Evolutionary conservation across 92 coral and sea anemone genomes (phyloP).

Genomic region (Actinernus sp.): DNA sequence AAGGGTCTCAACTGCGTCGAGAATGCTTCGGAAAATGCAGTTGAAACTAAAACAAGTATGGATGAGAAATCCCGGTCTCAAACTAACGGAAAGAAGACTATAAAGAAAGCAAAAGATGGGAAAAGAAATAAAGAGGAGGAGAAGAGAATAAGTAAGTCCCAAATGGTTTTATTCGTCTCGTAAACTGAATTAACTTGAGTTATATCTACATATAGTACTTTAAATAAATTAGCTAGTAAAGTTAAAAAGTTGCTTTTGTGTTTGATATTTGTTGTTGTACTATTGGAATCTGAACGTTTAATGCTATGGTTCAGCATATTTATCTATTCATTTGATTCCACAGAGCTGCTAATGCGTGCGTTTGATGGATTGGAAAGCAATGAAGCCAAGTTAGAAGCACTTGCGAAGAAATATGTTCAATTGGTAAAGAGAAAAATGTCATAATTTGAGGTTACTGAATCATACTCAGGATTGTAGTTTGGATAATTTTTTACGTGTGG

Average conservation of each 20-base stretch:
- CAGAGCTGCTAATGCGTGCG: slow-evolving; percentile 76
- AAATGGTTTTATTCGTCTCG: too few species aligned
- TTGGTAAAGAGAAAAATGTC: slow-evolving; percentile 55
- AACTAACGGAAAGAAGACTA: slow-evolving; percentile 25
- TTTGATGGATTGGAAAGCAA: slow-evolving; percentile 72
- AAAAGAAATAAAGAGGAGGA: slow-evolving; percentile 95
- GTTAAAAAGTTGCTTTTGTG: too few species aligned
- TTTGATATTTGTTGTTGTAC: not conserved
- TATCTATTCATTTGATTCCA: slow-evolving; percentile 4
- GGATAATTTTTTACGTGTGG: too few species aligned
- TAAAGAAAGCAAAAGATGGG: slow-evolving; percentile 52
- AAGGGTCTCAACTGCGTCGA: slow-evolving; percentile 23
- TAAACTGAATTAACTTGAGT: too few species aligned
- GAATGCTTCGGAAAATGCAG: not conserved
- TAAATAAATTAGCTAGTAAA: too few species aligned
- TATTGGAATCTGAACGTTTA: not conserved
- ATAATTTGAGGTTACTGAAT: too few species aligned
- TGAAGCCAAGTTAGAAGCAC: slow-evolving; percentile 81
- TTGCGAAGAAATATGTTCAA: slow-evolving; percentile 86
- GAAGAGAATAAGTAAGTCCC: slow-evolving; percentile 83
- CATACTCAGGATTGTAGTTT: too few species aligned
- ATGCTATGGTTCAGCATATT: not conserved
- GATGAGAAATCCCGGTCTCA: slow-evolving; percentile 10
- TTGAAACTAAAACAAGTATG: not conserved
- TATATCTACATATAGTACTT: too few species aligned